Base-by-base conservation (phyloP, 2,888 invertebrate species). In the Pandemis cinnamomeana region DNA sequence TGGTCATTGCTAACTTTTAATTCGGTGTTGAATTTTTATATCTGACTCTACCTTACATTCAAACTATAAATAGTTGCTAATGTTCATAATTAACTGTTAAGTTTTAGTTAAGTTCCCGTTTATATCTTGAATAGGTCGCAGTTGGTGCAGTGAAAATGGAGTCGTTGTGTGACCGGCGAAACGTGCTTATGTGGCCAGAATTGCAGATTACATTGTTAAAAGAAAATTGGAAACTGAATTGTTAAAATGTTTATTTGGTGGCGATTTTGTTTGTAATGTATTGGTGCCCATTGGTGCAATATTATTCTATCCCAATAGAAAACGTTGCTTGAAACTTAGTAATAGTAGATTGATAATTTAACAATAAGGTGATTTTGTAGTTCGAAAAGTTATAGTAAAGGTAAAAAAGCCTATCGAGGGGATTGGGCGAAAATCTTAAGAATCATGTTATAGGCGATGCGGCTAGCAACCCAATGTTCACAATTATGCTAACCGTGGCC, bases 101-200 rank as follows among this genome's bases (percentile, higher is more conserved):
- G 55, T 55, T 20, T 20, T 55, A 20, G 7, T 55, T 8, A 20
- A 20, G 55, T 55, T 55, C 4, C 20, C 3, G 7, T 55, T 55
- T 6, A 5, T 11, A 58, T 10, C 11, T 27, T 58, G 69, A 66
- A 66, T 73, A 61, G 44, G 27, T 64, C 60, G 64, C 69, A 27
- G 13, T 20, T 63, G 51, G 60, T 68, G 11, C 13, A 10, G 27
- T 79, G 77, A 73, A 77, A 77, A 78, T 78, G 77, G 77, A 77
- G 68, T 76, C 77, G 80, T 84, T 83, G 86, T 82, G 82, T 86
- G 82, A 81, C 81, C 74, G 79, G 78, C 84, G 81, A 83, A 81
- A 83, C 78, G 80, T 80, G 67, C 75, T 73, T 73, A 41, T 82
- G 79, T 79, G 79, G 75, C 80, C 80, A 78, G 82, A 82, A 86